Conservation (phyloP, 23 tunicate genomes). For the Oikopleura vanhoeffeni region DNA sequence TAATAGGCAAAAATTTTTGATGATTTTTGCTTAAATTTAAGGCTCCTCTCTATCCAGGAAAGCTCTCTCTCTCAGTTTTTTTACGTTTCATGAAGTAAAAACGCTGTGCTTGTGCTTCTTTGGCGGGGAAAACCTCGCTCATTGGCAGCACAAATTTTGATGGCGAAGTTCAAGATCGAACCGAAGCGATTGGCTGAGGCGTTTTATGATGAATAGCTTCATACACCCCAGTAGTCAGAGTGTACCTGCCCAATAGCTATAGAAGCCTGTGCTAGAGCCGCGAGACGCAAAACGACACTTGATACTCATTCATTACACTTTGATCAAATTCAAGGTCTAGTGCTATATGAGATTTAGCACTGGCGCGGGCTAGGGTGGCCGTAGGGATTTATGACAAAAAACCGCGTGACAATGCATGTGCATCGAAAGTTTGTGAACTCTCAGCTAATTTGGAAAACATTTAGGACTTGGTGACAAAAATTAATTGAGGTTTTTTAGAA, state of each 20-base stretch:
- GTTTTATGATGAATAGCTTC: not conserved
- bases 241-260: not conserved
- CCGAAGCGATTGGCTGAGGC: not conserved
- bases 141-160: not conserved
- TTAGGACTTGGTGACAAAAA: too few species aligned
- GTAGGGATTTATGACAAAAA: too few species aligned
- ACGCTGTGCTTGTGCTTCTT: constrained; percentile 1
- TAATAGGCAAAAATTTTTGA: not conserved
- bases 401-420: too few species aligned
- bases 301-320: not conserved
- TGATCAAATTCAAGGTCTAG: too few species aligned
- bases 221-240: not conserved
- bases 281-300: not conserved
- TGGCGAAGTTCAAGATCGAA: not conserved
- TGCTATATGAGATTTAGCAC: too few species aligned
- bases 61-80: not conserved
- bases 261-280: too few species aligned
- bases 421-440: too few species aligned
- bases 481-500: too few species aligned
- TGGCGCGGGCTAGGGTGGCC: too few species aligned
- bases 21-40: not conserved
- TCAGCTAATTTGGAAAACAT: too few species aligned
- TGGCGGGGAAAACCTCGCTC: not conserved
- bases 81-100: not conserved
- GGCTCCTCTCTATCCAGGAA: not conserved